phyloP scores from a whole-genome alignment of 2,888 invertebrate species.

The Luperina testacea region DNA sequence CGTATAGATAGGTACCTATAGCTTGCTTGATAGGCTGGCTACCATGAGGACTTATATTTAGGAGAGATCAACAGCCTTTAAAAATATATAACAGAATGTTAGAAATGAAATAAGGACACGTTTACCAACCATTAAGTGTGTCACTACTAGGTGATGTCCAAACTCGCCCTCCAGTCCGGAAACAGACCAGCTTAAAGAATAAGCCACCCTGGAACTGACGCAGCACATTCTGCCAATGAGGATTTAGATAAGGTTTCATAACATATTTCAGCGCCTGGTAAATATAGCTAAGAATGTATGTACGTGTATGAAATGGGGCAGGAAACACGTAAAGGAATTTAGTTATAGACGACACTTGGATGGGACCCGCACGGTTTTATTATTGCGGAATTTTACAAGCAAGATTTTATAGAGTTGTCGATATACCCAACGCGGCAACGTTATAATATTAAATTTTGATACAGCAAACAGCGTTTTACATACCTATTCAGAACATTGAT shows the following conservation, averaged over 20 bases:
- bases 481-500: conserved; percentile 46
- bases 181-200: conserved; percentile 63
- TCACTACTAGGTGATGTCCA: conserved; percentile 19
- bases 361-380: conserved; percentile 4
- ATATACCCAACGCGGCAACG: conserved; percentile 38
- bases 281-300: conserved; percentile 38
- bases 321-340: conserved; percentile 30
- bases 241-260: conserved; percentile 56
- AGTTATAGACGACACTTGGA: conserved; percentile 28
- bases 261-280: conserved; percentile 48
- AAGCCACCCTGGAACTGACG: conserved; percentile 51
- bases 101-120: not conserved
- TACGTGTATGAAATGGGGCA: conserved; percentile 31
- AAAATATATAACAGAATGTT: not conserved
- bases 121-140: conserved; percentile 5
- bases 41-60: too few relatives aligned
- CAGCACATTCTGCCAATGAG: conserved; percentile 53
- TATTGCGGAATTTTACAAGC: conserved; percentile 15
- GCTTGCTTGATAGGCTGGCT: not conserved
- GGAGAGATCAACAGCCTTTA: not conserved
- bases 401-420: conserved; percentile 40
- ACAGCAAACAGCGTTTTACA: conserved; percentile 47
- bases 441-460: conserved; percentile 23
- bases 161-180: conserved; percentile 48
- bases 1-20: not conserved